These are phyloP conservation scores for Neofelis nebulosa DNA, from an alignment of 2,113 vertebrate species.

Conservation along the genomic window DNA sequence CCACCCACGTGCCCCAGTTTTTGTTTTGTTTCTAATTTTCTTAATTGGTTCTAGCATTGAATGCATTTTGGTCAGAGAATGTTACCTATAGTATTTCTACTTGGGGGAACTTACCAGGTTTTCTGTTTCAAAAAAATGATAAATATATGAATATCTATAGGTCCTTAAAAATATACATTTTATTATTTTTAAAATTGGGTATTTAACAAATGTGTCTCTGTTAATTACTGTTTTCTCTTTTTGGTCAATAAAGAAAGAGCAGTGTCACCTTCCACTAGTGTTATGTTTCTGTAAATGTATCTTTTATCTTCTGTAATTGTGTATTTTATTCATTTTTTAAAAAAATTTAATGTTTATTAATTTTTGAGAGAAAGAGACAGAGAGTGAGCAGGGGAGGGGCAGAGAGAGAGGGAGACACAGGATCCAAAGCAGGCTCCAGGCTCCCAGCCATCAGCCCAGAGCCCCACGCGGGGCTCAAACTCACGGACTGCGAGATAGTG, in stretches of 20 bases:
- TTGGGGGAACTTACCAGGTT: neutral
- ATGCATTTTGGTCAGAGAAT: neutral
- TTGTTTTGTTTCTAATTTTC: constrained; percentile 4
- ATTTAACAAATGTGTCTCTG: neutral
- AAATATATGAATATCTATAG: neutral
- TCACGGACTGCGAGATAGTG: too few relatives aligned
- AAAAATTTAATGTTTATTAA: too few relatives aligned
- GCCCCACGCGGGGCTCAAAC: accelerated
- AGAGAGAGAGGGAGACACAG: too few relatives aligned
- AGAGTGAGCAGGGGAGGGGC: too few relatives aligned
- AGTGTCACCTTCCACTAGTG: neutral
- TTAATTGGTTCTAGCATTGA: neutral
- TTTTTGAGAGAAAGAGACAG: too few relatives aligned
- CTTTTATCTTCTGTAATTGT: neutral
- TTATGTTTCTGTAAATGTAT: neutral
- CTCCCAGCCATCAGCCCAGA: too few relatives aligned
- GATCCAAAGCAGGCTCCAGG: too few relatives aligned
- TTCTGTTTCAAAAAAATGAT: neutral
- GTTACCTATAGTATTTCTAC: neutral
- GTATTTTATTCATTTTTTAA: neutral
- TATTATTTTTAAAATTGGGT: neutral
- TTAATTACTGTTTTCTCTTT: neutral
- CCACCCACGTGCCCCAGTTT: neutral
- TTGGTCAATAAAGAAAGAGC: neutral
- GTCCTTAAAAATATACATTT: neutral